These are phyloP conservation scores for Marcusenius ussheri DNA, from an alignment of 2,113 vertebrate genomes.

Conservation along the genomic window DNA sequence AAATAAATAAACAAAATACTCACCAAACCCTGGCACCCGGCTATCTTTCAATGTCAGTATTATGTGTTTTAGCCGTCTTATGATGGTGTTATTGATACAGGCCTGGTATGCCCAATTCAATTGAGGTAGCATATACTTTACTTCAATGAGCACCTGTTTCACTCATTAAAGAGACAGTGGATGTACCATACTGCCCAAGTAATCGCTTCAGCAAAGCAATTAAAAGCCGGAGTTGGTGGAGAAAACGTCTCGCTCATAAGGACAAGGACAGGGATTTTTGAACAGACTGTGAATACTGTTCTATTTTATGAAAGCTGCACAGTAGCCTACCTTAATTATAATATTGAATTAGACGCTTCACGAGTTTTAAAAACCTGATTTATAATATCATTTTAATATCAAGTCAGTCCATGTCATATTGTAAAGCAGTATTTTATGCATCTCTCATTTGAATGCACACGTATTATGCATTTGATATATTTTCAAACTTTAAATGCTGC, in stretches of 20 bases:
- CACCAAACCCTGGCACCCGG: background rate
- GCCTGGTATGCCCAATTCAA: background rate
- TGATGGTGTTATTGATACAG: background rate
- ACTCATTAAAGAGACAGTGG: background rate
- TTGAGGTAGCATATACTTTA: background rate
- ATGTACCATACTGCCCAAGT: background rate
- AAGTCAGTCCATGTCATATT: background rate
- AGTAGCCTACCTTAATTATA: background rate
- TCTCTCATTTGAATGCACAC: background rate
- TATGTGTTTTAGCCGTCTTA: background rate
- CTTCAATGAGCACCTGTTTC: background rate
- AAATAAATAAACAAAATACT: background rate
- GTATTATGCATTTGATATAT: background rate
- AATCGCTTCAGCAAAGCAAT: background rate
- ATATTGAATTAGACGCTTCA: background rate
- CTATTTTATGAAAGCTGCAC: background rate
- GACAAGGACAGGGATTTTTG: background rate
- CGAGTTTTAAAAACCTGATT: background rate
- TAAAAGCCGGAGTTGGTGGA: background rate
- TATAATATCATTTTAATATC: background rate
- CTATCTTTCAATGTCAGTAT: background rate
- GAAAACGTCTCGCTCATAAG: background rate
- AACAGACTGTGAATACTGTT: background rate
- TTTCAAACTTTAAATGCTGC: background rate
- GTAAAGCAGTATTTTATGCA: background rate